phyloP scores from a whole-genome alignment of 2,797 vertebrate genomes.

The Coluber constrictor region DNA sequence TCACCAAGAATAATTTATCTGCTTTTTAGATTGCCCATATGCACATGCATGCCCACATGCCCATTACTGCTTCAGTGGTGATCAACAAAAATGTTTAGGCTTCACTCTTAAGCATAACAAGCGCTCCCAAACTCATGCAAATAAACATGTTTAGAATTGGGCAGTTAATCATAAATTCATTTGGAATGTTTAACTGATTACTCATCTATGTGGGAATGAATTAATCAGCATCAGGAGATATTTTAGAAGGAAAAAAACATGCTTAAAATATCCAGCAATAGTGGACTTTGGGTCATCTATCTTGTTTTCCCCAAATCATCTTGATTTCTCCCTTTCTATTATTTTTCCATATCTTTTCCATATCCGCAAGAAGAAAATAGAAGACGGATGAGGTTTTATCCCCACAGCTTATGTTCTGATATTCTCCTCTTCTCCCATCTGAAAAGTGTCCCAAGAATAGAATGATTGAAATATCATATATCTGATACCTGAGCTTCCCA shows the following conservation, averaged over 20 bases:
- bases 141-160: slow-evolving; percentile 13
- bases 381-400: not conserved
- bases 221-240: not conserved
- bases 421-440: not conserved
- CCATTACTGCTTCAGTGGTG: not conserved
- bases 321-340: not conserved
- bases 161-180: not conserved
- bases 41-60: not conserved
- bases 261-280: not conserved
- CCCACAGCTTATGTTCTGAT: not conserved
- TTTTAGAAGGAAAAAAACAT: slow-evolving; percentile 19
- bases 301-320: not conserved
- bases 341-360: not conserved
- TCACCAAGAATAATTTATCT: not conserved
- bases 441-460: not conserved
- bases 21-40: not conserved
- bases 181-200: slow-evolving; percentile 9
- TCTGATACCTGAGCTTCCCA: slow-evolving; percentile 28
- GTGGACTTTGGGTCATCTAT: not conserved
- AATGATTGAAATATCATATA: slow-evolving; percentile 16
- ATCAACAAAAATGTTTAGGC: not conserved
- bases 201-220: not conserved
- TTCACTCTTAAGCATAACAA: not conserved
- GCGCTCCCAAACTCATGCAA: not conserved
- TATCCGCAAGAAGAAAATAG: not conserved